Percentiles rank a stretch among this genome's conserved stretches.
Conservation (phyloP, 2,888 invertebrate genomes). For the Eilema sororculum region DNA sequence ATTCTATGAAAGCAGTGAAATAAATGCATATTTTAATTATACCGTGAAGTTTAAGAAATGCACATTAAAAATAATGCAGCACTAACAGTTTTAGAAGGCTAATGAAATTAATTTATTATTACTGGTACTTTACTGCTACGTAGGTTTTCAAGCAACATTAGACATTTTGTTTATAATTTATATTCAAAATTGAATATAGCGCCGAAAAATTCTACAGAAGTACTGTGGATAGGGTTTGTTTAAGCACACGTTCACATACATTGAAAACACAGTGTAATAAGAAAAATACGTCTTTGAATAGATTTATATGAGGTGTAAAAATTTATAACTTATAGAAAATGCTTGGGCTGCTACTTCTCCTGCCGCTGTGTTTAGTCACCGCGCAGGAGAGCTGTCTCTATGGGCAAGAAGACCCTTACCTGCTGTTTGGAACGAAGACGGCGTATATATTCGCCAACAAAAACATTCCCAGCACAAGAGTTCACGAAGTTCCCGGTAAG, state of each 20-base stretch:
- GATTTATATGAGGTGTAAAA: not conserved
- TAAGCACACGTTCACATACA: not conserved
- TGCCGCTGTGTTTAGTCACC: constrained; percentile 57
- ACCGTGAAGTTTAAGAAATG: not conserved
- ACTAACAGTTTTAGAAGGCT: too few species aligned
- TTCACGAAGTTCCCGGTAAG: constrained; percentile 90
- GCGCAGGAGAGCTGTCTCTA: constrained; percentile 88
- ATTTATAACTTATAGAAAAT: constrained; percentile 27
- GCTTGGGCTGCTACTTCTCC: constrained; percentile 56
- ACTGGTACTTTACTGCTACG: too few species aligned
- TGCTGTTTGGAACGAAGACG: constrained; percentile 91
- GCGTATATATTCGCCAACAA: constrained; percentile 90
- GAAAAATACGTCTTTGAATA: not conserved
- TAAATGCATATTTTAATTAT: not conserved
- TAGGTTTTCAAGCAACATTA: too few species aligned
- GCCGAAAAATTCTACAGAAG: too few species aligned
- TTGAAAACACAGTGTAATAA: not conserved
- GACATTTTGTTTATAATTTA: too few species aligned
- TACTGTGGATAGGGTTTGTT: not conserved
- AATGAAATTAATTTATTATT: too few species aligned
- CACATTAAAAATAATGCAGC: not conserved
- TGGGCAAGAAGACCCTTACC: constrained; percentile 88
- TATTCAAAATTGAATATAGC: too few species aligned
- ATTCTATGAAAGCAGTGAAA: not conserved
- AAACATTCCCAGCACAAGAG: constrained; percentile 83